Evolutionary conservation across 2,888 invertebrate genomes (phyloP), one percentile per base, ranked within the genome.

Genomic region (Gisinianus flammeolus): DNA sequence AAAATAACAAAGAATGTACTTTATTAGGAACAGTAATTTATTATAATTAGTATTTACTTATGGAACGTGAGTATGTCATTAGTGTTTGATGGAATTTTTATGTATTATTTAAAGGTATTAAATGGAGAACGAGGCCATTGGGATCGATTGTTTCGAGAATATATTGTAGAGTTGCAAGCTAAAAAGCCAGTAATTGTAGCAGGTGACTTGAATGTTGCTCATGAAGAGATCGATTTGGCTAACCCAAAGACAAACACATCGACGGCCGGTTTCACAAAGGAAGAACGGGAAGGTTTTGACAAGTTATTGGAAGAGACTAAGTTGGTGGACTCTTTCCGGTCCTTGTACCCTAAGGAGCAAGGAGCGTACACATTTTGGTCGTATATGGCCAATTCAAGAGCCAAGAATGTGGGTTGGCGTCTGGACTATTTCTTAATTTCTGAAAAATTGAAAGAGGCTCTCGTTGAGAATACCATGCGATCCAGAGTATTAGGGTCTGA

Each of bases 161-260:
- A 93, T 86, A 87, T 98, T 19, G 91, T 92, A 85, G 89, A 91
- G 71, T 89, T 98, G 82, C 95, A 98, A 87, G 89, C 90, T 80
- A 91, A 92, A 85, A 99, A 99, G 86, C 96, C 98, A 10, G 95
- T 99, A 12, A 93, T 99, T 78, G 90, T 98, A 85, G 94, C 94
- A 86, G 99, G 99, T 0, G 99, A 99, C 87, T 92, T 99, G 91
- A 99, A 99, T 88, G 98, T 99, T 10, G 93, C 98, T 26, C 98
- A 99, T 87, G 88, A 91, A 82, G 96, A 96, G 89, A 97, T 98
- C 93, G 97, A 99, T 90, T 89, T 99, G 86, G 91, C 93, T 3
- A 98, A 98, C 88, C 98, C 99, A 0, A 96, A 96, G 87, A 90
- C 92, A 0, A 99, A 99, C 87, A 92, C 91, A 81, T 94, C 92